Evolutionary conservation across 2,797 vertebrate species (phyloP), one percentile per base, ranked within the genome.

Genomic region (Artibeus jamaicensis): DNA sequence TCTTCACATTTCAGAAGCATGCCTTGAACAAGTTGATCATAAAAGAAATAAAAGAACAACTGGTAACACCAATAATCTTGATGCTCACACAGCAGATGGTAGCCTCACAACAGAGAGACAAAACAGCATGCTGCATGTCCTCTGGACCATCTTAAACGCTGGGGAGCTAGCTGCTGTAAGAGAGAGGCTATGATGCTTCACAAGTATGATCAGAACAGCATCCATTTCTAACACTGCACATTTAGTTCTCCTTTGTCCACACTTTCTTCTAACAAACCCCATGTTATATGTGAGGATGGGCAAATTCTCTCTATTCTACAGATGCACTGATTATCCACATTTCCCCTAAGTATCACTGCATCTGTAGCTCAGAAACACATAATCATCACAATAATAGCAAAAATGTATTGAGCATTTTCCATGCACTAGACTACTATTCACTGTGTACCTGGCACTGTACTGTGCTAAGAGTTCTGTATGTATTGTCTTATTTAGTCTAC

Each of bases 31-130:
- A 81, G 32, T 19, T 76, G 76, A 65, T 57, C 86, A 89, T 92
- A 84, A 89, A 5, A 77, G 53, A 89, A 71, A 77, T 86, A 76
- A 71, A 77, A 84, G 70, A 90, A 93, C 50, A 95, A 82, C 29
- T 55, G 53, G n/a, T 70, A 48, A 81, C 39, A 84, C 68, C 57
- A 53, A 44, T n/a, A 22, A 96, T 65, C n/a, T 11, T 71, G 48
- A 81, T 59, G 50, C 76, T 46, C 19, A 39, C 5, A 44, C 4
- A 95, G 16, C 93, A 89, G 81, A 92, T 57, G 44, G 70, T 50
- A 79, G 48, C 48, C 50, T 89, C 88, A 71, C 74, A 57, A n/a
- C 3, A 76, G 15, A 93, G 32, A 84, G 42, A 86, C 48, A 44
- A 55, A 86, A 62, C 18, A 84, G 48, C 76, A n/a, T 5, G 37